Evolutionary conservation across 2,888 invertebrate species (phyloP).

Genomic region (Cynaeus angustus): DNA sequence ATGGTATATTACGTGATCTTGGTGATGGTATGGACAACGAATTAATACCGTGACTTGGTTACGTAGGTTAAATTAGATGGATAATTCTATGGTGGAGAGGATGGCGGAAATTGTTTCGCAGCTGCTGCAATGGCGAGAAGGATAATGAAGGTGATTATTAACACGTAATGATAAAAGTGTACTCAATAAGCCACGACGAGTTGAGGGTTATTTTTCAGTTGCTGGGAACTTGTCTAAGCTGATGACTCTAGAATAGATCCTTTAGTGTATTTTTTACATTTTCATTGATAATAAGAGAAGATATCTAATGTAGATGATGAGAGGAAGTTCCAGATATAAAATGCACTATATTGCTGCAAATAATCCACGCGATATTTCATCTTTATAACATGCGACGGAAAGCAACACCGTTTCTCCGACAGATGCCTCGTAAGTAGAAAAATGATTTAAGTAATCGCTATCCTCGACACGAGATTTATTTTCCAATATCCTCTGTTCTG

Average conservation of each 20-base stretch:
- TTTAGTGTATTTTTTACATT: too few relatives aligned
- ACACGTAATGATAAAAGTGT: neutral
- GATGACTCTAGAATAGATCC: too few relatives aligned
- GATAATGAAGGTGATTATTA: conserved; percentile 27
- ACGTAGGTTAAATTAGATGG: conserved; percentile 40
- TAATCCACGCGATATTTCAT: conserved; percentile 10
- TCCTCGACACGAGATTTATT: conserved; percentile 14
- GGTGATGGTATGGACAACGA: conserved; percentile 64
- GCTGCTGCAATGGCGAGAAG: conserved; percentile 37
- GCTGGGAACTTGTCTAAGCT: neutral
- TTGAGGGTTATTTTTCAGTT: neutral
- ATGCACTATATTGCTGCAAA: neutral
- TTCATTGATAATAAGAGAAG: too few relatives aligned
- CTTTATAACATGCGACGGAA: conserved; percentile 15
- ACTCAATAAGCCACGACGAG: neutral
- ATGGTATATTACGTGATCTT: conserved; percentile 67
- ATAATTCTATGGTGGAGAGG: conserved; percentile 28
- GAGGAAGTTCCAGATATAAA: neutral
- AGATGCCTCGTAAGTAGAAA: conserved; percentile 8
- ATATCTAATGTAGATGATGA: neutral
- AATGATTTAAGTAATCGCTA: conserved; percentile 15
- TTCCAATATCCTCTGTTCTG: conserved; percentile 6
- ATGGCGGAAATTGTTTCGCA: conserved; percentile 47
- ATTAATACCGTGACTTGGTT: conserved; percentile 68
- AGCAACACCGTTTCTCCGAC: conserved; percentile 1